These are phyloP conservation scores for Hedychridium roseum DNA, from an alignment of 2,888 invertebrate genomes.

Conservation along the genomic window DNA sequence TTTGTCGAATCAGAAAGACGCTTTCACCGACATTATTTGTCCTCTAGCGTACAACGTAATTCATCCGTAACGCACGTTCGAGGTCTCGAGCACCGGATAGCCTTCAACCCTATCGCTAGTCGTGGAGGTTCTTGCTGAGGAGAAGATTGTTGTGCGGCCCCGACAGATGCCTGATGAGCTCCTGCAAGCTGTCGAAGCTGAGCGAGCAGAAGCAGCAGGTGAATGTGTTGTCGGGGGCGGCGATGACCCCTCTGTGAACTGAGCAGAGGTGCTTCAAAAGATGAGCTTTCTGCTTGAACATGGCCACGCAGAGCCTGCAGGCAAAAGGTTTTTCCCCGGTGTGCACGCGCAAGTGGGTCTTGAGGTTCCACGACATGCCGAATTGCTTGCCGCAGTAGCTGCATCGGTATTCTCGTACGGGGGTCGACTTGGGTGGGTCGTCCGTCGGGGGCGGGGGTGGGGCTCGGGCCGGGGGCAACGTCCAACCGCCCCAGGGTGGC, in stretches of 20 bases:
- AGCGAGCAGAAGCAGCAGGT: constrained; percentile 90
- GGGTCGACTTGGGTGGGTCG: constrained; percentile 69
- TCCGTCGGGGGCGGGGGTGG: constrained; percentile 69
- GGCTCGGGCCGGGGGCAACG: constrained; percentile 67
- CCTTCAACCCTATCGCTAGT: constrained; percentile 62
- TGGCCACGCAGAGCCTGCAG: constrained; percentile 86
- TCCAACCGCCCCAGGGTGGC: constrained; percentile 60
- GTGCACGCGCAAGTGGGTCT: constrained; percentile 86
- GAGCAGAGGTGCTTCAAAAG: constrained; percentile 87
- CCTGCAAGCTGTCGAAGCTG: constrained; percentile 85
- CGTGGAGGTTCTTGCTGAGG: constrained; percentile 86
- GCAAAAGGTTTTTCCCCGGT: constrained; percentile 91
- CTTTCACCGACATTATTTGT: too few relatives aligned
- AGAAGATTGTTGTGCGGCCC: constrained; percentile 89
- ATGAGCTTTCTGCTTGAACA: constrained; percentile 92
- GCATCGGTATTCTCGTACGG: constrained; percentile 86
- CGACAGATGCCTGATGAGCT: constrained; percentile 85
- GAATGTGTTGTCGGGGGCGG: constrained; percentile 80
- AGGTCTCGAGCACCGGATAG: constrained; percentile 36
- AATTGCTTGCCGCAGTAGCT: constrained; percentile 91
- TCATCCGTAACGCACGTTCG: constrained; percentile 21
- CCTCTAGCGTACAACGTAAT: too few relatives aligned
- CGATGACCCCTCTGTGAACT: constrained; percentile 88
- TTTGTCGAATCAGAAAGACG: too few relatives aligned
- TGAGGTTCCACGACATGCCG: constrained; percentile 92